A percentile compares a stretch with the other conserved stretches of the same genome.
These are phyloP conservation scores for Drosophila sp. DNA, from an alignment of 1,140 invertebrate genomes.

Conservation along the genomic window DNA sequence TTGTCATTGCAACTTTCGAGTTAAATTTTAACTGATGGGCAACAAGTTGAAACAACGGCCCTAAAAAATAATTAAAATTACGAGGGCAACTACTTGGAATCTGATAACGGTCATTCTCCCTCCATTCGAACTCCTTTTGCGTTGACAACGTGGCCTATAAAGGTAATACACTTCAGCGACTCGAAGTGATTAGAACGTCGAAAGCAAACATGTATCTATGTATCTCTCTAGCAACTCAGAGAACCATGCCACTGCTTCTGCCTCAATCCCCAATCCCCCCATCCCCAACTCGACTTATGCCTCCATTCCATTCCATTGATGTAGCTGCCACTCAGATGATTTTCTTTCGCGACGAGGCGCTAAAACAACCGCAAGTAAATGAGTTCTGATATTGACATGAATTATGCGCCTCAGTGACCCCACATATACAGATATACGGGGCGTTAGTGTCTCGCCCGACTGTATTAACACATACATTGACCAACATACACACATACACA, in stretches of 20 bases:
- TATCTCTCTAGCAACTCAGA: constrained; percentile 25
- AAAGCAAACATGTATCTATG: constrained; percentile 1
- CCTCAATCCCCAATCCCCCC: no score
- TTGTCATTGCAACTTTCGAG: constrained; percentile 51
- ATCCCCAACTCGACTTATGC: no score
- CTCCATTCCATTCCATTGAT: constrained; percentile 20
- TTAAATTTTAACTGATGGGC: constrained; percentile 72
- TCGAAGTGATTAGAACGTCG: constrained; percentile 41
- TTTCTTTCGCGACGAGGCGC: constrained; percentile 51
- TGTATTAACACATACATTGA: constrained; percentile 4
- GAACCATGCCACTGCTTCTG: not conserved
- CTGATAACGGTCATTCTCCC: constrained; percentile 17
- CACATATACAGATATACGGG: constrained; percentile 70
- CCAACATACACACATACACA: not conserved
- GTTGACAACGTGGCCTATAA: constrained; percentile 63
- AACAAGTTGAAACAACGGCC: constrained; percentile 70
- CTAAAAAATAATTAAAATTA: constrained; percentile 69
- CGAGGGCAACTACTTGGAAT: constrained; percentile 4
- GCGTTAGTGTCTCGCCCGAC: not conserved
- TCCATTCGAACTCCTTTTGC: not conserved
- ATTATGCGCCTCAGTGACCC: constrained; percentile 70
- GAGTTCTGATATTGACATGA: constrained; percentile 80
- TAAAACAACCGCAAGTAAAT: constrained; percentile 75
- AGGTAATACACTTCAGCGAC: constrained; percentile 66
- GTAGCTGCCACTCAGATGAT: constrained; percentile 51